Conservation (phyloP, 2,113 vertebrate genomes). For the Cryptotis parvus region DNA sequence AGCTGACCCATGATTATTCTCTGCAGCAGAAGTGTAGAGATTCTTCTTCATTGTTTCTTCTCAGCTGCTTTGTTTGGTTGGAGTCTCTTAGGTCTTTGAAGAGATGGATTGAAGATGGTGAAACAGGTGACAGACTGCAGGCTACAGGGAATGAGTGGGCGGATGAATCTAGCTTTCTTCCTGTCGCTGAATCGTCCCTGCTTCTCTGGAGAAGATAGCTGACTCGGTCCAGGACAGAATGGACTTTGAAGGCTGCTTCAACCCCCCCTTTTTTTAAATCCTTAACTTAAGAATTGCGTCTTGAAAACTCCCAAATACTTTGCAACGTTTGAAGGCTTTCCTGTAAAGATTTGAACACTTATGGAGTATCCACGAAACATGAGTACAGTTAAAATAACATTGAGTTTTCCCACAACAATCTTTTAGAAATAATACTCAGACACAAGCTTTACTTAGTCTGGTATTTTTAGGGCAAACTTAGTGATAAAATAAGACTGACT, state of each 20-base stretch:
- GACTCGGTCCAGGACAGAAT: background rate
- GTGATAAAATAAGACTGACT: background rate
- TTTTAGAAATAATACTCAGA: background rate
- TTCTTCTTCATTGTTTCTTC: constrained; percentile 37
- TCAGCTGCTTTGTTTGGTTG: constrained; percentile 19
- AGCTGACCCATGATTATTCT: constrained; percentile 26
- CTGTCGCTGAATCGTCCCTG: background rate
- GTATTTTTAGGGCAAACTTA: constrained; percentile 51
- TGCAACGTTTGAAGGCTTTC: background rate
- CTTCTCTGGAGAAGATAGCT: constrained; percentile 25
- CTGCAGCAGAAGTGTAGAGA: constrained; percentile 26
- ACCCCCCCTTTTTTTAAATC: too few species aligned
- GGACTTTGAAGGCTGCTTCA: background rate
- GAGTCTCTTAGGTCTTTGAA: constrained; percentile 50
- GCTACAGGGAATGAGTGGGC: constrained; percentile 35
- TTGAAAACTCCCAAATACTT: constrained; percentile 27
- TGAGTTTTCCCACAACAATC: background rate
- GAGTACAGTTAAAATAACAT: constrained; percentile 20
- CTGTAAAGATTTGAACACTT: background rate
- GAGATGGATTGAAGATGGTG: constrained; percentile 34
- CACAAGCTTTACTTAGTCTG: constrained; percentile 39
- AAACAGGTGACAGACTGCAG: constrained; percentile 33
- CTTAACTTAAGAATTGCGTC: constrained; percentile 11
- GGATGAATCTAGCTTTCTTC: background rate
- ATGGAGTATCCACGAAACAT: background rate